Evolutionary conservation across 1,140 invertebrate genomes (phyloP).

Genomic region (Chironomus tepperi): DNA sequence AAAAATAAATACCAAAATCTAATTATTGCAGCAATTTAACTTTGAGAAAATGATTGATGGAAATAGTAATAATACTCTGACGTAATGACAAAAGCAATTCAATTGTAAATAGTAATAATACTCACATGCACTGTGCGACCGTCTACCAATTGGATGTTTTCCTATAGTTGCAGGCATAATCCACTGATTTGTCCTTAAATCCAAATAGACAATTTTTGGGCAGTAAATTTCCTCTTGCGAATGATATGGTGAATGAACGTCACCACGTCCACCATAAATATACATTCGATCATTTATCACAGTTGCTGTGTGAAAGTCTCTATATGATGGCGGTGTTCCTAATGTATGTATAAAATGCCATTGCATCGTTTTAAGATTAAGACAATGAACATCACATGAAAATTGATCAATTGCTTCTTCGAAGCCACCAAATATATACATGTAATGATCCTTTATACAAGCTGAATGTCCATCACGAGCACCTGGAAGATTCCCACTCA

Average conservation of each 20-base stretch:
- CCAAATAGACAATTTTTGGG: slow-evolving; percentile 65
- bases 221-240: slow-evolving; percentile 66
- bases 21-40: background rate
- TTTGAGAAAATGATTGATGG: background rate
- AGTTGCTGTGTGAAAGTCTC: slow-evolving; percentile 83
- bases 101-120: slow-evolving; percentile 27
- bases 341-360: slow-evolving; percentile 57
- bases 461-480: slow-evolving; percentile 85
- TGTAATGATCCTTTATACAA: slow-evolving; percentile 67
- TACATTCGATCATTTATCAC: slow-evolving; percentile 67
- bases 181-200: slow-evolving; percentile 63
- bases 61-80: background rate
- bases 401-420: slow-evolving; percentile 69
- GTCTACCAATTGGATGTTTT: slow-evolving; percentile 56
- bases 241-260: slow-evolving; percentile 53
- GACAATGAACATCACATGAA: slow-evolving; percentile 65
- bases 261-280: slow-evolving; percentile 76
- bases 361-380: slow-evolving; percentile 62
- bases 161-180: slow-evolving; percentile 47
- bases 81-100: background rate
- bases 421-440: slow-evolving; percentile 89
- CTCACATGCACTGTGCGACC: slow-evolving; percentile 84
- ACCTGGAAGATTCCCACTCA: slow-evolving; percentile 59
- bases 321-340: slow-evolving; percentile 54
- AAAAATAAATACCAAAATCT: background rate